Base-by-base conservation (phyloP, 2,113 vertebrate species). In the Sturnus vulgaris region DNA sequence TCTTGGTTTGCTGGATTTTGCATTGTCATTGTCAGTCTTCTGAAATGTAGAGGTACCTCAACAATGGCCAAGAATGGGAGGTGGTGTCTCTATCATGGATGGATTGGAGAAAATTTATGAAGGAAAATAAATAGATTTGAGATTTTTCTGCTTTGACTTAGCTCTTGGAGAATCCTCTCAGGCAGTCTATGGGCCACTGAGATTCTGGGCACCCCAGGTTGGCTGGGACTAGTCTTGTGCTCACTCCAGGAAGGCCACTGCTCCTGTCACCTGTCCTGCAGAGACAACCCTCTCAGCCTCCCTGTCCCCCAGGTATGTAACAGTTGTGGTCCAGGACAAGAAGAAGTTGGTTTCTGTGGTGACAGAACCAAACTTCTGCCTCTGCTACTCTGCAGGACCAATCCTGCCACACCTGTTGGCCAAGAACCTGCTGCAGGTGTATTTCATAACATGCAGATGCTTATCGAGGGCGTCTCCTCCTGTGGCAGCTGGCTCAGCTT, bases 251-350 rank as follows among this genome's bases (percentile, higher is more conserved):
- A 63, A 27, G 22, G 59, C 20, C 28, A 14, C 37, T 18, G 30
- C 25, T 82, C 12, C 28, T 1, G 0, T 37, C 49, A 83, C 1
- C 35, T 39, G 12, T 66, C n/a, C 75, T 81, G 4, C 23, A 33
- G 55, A 53, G 18, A 16, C 33, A 60, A 2, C 15, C 15, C 17
- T 60, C 7, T 60, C 7, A 1, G 4, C 44, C 12, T 56, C 39
- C 31, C 13, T 15, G 10, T 78, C 25, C 11, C 57, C 5, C 20
- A 33, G 23, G 40, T 56, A 40, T 0, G 0, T n/a, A 56, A 40
- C 46, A 61, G 13, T 20, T 4, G 0, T 30, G 44, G 31, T 52
- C 59, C 39, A 56, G 56, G 49, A 91, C 61, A 40, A 49, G 53
- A 66, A 76, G 19, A 78, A 78, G 20, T 8, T 65, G 42, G 35